phyloP scores from a whole-genome alignment of 2,113 vertebrate species.

The Arothron firmamentum region DNA sequence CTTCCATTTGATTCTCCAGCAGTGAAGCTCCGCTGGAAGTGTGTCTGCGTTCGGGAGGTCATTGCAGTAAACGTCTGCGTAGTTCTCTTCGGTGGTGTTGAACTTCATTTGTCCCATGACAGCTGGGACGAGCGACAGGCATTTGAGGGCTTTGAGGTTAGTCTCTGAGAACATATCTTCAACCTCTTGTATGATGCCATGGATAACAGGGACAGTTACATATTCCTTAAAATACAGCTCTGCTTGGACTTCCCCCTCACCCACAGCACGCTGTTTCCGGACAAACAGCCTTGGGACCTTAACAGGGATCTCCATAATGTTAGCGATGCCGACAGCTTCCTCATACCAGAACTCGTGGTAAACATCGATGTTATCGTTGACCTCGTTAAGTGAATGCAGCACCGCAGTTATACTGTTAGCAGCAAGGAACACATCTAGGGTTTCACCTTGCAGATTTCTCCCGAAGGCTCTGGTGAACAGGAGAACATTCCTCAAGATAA shows the following conservation, averaged over 20 bases:
- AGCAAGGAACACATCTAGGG: conserved; percentile 84
- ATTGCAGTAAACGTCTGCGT: conserved; percentile 82
- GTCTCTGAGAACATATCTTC: conserved; percentile 90
- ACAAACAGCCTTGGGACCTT: conserved; percentile 81
- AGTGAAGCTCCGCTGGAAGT: conserved; percentile 87
- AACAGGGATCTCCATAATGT: conserved; percentile 76
- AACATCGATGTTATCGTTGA: conserved; percentile 91
- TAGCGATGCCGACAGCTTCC: conserved; percentile 81
- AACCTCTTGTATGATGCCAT: conserved; percentile 86
- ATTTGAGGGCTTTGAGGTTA: conserved; percentile 88
- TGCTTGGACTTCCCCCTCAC: conserved; percentile 75
- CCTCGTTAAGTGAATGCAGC: conserved; percentile 87
- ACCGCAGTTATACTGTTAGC: conserved; percentile 87
- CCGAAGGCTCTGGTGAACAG: conserved; percentile 88
- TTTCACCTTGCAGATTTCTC: conserved; percentile 86
- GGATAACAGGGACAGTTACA: conserved; percentile 82
- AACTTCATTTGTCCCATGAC: conserved; percentile 95
- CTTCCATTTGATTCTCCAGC: conserved; percentile 97
- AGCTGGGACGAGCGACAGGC: conserved; percentile 86
- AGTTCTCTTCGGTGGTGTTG: conserved; percentile 86
- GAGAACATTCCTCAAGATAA: conserved; percentile 85
- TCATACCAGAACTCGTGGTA: conserved; percentile 97
- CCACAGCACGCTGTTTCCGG: conserved; percentile 73
- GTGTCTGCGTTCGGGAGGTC: conserved; percentile 90
- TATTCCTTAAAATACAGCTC: conserved; percentile 88